Conservation (phyloP, 2,113 vertebrate genomes). For the Misgurnus mizolepis region DNA sequence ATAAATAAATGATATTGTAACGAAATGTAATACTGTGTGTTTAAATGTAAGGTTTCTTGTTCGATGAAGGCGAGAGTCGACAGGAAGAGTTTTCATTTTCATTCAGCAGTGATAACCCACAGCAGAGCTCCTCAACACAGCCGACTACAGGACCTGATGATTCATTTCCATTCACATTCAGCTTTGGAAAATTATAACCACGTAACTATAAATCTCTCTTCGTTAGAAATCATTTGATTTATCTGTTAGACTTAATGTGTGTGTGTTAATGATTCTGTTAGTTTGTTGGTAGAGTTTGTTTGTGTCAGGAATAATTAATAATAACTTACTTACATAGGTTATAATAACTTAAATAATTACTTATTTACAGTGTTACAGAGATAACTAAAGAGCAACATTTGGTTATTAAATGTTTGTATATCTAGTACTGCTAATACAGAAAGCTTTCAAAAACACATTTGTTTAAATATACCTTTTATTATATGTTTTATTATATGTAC, state of each 20-base stretch:
- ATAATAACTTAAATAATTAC: no score
- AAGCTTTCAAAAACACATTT: neutral
- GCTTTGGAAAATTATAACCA: slow-evolving; percentile 59
- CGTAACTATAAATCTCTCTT: neutral
- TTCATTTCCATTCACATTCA: slow-evolving; percentile 72
- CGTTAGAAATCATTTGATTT: neutral
- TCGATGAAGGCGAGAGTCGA: slow-evolving; percentile 64
- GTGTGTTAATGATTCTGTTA: neutral
- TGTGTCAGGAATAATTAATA: neutral
- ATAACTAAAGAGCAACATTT: neutral
- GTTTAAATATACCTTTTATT: neutral
- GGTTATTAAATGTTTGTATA: neutral
- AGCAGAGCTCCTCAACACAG: slow-evolving; percentile 31
- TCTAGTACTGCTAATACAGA: neutral
- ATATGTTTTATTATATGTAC: neutral
- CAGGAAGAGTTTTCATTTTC: slow-evolving; percentile 68
- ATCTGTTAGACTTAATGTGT: neutral
- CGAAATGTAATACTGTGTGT: neutral
- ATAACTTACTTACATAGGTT: no score
- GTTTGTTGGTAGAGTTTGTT: neutral
- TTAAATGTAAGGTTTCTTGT: slow-evolving; percentile 66
- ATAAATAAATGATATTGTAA: neutral
- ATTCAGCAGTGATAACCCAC: slow-evolving; percentile 63
- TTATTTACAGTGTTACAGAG: neutral
- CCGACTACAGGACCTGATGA: slow-evolving; percentile 48